Base-by-base conservation (phyloP, 2,797 vertebrate species). In the Gorsachius magnificus region DNA sequence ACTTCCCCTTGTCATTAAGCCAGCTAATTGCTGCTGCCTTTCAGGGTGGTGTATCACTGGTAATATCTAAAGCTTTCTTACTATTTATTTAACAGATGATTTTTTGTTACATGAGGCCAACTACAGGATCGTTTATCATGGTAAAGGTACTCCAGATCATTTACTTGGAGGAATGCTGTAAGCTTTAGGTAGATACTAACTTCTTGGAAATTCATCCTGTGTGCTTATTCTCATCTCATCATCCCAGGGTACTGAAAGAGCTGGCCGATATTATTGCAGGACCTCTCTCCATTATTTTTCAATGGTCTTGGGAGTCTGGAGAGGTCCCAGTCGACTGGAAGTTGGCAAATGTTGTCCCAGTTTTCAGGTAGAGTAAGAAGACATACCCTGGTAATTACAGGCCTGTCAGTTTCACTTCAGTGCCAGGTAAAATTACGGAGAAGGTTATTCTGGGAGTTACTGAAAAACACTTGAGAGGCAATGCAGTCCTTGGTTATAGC, bases 191-290 rank as follows among this genome's bases (percentile, higher is more conserved):
- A 72, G 6, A 65, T 21, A 26, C 16, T 41, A 16, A 13, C 35
- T 50, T 16, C 10, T 29, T 72, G 19, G 56, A 89, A 82, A 63
- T 51, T 57, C 5, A 60, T 31, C 6, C 31, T 74, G 17, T 57
- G 4, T 24, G 29, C 11, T 88, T 58, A 9, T 48, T 50, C 57
- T 56, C 57, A 21, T 60, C 57, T 61, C 4, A 5, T 43, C 41
- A 35, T 48, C 35, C 31, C 43, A 50, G 35, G 18, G 10, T 43
- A 77, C 38, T 36, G 71, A 28, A 43, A 69, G 71, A 21, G 35
- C 35, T 43, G n/a, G 31, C 6, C 0, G 0, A 33, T 63, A 20
- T 50, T 61, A 48, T 8, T 33, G 29, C 1, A 3, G 35, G 26
- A 56, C 35, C 12, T 43, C 16, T 43, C 41, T 46, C 41, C 14